These are phyloP conservation scores for Tyrophagus putrescentiae DNA, from an alignment of 1,140 invertebrate species.

Conservation along the genomic window DNA sequence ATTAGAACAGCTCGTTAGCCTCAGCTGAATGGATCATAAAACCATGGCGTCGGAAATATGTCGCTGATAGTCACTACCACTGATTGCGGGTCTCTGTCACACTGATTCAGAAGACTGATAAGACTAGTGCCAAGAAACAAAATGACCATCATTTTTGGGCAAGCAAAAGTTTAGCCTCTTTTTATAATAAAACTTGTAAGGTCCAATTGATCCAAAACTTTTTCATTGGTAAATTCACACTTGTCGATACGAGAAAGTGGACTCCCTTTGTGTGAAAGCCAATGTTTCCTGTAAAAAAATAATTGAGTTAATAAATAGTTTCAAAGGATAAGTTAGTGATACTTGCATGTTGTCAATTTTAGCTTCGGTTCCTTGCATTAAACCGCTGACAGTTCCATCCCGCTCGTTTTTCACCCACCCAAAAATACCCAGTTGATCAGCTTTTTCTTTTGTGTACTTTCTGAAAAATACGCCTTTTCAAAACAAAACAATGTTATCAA, in stretches of 20 bases:
- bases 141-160: no score
- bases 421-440: neutral
- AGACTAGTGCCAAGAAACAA: no score
- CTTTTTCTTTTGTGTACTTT: constrained; percentile 16
- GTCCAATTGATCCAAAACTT: neutral
- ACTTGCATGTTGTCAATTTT: constrained; percentile 23
- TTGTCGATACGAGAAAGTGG: constrained; percentile 3
- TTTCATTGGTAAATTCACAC: constrained; percentile 18
- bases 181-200: constrained; percentile 11
- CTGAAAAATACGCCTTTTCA: constrained; percentile 15
- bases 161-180: no score
- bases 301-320: constrained; percentile 8
- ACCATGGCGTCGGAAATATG: neutral
- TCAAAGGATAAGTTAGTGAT: neutral
- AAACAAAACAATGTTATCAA: neutral
- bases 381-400: constrained; percentile 16
- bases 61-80: neutral
- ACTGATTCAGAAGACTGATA: no score
- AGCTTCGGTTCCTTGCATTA: neutral
- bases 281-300: constrained; percentile 13
- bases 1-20: no score
- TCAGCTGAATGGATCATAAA: neutral
- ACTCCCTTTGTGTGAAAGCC: constrained; percentile 14
- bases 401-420: constrained; percentile 9
- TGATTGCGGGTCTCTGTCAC: no score